These are phyloP conservation scores for Danio choprae DNA, from an alignment of 2,797 vertebrate genomes.

Conservation along the genomic window DNA sequence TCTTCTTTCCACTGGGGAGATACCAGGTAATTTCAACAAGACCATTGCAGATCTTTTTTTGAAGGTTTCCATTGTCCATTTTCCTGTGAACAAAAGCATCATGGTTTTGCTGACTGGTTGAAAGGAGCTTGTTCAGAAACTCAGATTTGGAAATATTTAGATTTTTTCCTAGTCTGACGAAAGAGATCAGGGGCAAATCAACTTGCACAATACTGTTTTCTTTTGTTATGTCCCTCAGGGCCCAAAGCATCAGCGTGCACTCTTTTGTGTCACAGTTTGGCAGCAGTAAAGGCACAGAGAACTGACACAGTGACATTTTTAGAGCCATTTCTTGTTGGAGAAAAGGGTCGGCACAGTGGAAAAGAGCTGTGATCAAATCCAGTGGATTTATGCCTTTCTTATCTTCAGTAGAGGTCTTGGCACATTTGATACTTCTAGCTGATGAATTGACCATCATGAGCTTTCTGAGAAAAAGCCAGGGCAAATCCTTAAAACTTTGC, in stretches of 20 bases:
- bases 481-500: background rate
- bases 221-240: constrained; percentile 75
- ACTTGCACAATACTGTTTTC: background rate
- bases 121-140: background rate
- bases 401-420: background rate
- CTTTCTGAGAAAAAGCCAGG: constrained; percentile 5
- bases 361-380: constrained; percentile 73
- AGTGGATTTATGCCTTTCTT: constrained; percentile 53
- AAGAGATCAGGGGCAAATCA: constrained; percentile 7
- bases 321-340: constrained; percentile 77
- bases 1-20: background rate
- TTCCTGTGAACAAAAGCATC: background rate
- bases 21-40: constrained; percentile 32
- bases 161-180: constrained; percentile 9
- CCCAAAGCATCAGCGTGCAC: constrained; percentile 76
- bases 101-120: constrained; percentile 1
- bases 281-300: constrained; percentile 78
- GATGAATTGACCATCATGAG: constrained; percentile 23
- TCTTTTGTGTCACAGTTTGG: constrained; percentile 58
- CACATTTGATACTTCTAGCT: background rate
- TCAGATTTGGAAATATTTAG: background rate
- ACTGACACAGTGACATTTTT: constrained; percentile 81
- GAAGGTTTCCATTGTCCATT: background rate
- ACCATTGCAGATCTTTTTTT: constrained; percentile 8
- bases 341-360: constrained; percentile 75